Evolutionary conservation across 2,888 invertebrate genomes (phyloP).

Genomic region (Arenicola marina): DNA sequence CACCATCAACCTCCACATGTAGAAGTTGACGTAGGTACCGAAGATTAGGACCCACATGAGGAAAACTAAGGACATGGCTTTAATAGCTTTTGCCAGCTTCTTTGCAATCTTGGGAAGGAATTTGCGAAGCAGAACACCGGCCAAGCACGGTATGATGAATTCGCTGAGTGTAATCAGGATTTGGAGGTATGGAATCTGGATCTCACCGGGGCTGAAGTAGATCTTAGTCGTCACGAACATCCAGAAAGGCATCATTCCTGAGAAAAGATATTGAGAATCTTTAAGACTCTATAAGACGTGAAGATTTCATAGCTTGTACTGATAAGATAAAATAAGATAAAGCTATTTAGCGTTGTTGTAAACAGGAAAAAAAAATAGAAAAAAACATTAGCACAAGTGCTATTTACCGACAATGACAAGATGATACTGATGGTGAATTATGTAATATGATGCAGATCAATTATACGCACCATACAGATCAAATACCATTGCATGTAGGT

Average conservation of each 20-base stretch:
- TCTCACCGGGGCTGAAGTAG: neutral
- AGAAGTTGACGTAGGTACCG: constrained; percentile 82
- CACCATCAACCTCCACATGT: constrained; percentile 81
- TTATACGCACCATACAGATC: too few species aligned
- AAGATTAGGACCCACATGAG: constrained; percentile 83
- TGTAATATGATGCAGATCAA: too few species aligned
- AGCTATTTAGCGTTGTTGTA: too few species aligned
- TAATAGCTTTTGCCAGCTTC: constrained; percentile 68
- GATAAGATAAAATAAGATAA: too few species aligned
- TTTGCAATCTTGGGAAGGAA: constrained; percentile 66
- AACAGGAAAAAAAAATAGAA: too few species aligned
- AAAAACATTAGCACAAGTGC: too few species aligned
- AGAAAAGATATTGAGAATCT: too few species aligned
- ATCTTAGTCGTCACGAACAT: constrained; percentile 64
- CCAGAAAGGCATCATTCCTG: constrained; percentile 87
- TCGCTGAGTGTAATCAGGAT: neutral
- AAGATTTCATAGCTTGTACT: too few species aligned
- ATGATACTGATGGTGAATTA: too few species aligned
- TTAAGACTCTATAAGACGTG: too few species aligned
- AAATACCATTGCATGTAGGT: too few species aligned
- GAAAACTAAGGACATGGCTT: constrained; percentile 72
- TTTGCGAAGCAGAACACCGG: constrained; percentile 43
- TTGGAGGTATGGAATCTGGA: neutral
- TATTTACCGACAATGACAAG: too few species aligned
- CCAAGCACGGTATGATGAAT: constrained; percentile 29